Evolutionary conservation across 2,888 invertebrate species (phyloP).

Genomic region (Xylophagus ater): DNA sequence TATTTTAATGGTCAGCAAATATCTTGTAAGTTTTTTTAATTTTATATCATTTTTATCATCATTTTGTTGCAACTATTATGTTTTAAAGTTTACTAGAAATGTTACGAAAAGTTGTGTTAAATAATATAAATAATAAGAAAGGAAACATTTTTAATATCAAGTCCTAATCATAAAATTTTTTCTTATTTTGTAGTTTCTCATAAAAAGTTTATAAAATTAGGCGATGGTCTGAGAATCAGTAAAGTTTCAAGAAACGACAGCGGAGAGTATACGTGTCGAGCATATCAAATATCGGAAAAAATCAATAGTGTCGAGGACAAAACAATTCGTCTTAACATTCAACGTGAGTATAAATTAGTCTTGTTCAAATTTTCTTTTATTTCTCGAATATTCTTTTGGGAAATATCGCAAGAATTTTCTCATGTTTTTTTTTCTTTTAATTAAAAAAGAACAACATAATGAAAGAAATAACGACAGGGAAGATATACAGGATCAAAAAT

Average conservation of each 20-base stretch:
- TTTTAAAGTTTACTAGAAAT: not conserved
- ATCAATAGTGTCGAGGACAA: slow-evolving; percentile 44
- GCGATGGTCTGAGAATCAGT: slow-evolving; percentile 46
- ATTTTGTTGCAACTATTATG: not conserved
- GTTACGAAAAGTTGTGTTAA: not conserved
- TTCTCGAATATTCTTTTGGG: too few species aligned
- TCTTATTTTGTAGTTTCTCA: slow-evolving; percentile 21
- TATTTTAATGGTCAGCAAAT: slow-evolving; percentile 39
- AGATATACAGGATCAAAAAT: too few species aligned
- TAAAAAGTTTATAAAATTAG: slow-evolving; percentile 41
- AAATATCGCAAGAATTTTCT: too few species aligned
- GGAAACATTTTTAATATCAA: too few species aligned
- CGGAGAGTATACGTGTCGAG: slow-evolving; percentile 48
- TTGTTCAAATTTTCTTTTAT: too few species aligned
- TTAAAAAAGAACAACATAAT: too few species aligned
- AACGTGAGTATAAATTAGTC: slow-evolving; percentile 50
- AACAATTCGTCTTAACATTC: slow-evolving; percentile 46
- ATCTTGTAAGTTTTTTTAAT: slow-evolving; percentile 18
- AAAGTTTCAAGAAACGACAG: slow-evolving; percentile 45
- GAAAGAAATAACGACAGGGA: too few species aligned
- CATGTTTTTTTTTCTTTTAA: too few species aligned
- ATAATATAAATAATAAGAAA: not conserved
- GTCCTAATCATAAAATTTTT: not conserved
- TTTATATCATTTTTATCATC: not conserved
- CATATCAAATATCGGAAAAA: slow-evolving; percentile 42